Evolutionary conservation across 2,888 invertebrate species (phyloP).

Genomic region (Craniophora ligustri): DNA sequence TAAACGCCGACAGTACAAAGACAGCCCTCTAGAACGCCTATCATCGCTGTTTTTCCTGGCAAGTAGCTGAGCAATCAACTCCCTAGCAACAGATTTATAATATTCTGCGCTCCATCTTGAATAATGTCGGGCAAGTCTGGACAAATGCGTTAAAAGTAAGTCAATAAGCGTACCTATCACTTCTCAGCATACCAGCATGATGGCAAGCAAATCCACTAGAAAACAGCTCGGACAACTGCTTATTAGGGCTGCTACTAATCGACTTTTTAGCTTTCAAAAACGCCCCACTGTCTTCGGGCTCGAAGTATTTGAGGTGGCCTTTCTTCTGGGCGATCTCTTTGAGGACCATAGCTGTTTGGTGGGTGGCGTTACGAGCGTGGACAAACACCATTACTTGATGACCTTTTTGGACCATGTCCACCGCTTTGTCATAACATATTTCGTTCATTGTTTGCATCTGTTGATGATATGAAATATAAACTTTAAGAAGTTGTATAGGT

Average conservation of each 20-base stretch:
- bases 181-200: slow-evolving; percentile 98
- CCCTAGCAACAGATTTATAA: no score
- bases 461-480: slow-evolving; percentile 5
- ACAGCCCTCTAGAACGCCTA: no score
- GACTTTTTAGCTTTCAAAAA: slow-evolving; percentile 91
- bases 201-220: slow-evolving; percentile 97
- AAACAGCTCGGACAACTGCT: slow-evolving; percentile 94
- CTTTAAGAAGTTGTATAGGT: no score
- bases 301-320: slow-evolving; percentile 91
- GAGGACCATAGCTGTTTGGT: slow-evolving; percentile 94
- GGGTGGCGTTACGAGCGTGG: slow-evolving; percentile 98
- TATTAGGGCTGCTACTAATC: slow-evolving; percentile 93
- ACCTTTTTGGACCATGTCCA: slow-evolving; percentile 95
- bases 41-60: no score
- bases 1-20: no score
- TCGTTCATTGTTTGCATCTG: slow-evolving; percentile 95
- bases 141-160: background rate
- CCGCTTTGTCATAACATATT: slow-evolving; percentile 97
- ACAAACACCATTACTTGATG: slow-evolving; percentile 99
- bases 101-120: no score
- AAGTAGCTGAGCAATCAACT: no score
- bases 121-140: no score
- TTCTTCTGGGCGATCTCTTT: slow-evolving; percentile 94
- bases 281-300: slow-evolving; percentile 89
- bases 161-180: slow-evolving; percentile 90